Evolutionary conservation across 2,797 vertebrate species (phyloP).

Genomic region (Myoxocephalus aenaeus): DNA sequence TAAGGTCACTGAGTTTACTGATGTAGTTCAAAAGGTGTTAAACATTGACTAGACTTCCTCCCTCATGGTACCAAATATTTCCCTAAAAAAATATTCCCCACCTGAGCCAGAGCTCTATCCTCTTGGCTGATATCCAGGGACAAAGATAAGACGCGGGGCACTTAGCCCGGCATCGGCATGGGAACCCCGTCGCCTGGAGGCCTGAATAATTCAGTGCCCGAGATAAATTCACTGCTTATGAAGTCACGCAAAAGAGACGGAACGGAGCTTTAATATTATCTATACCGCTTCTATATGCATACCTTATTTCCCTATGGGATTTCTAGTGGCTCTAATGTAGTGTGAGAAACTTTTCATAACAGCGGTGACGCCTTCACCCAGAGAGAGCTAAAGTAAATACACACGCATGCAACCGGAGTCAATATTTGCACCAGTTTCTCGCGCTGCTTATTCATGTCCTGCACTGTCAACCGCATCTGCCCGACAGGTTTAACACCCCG

Average conservation of each 20-base stretch:
- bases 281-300: slow-evolving; percentile 10
- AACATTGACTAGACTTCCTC: slow-evolving; percentile 54
- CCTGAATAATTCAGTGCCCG: slow-evolving; percentile 71
- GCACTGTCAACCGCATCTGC: slow-evolving; percentile 19
- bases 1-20: slow-evolving; percentile 33
- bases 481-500: slow-evolving; percentile 42
- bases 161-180: slow-evolving; percentile 56
- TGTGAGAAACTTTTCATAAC: slow-evolving; percentile 6
- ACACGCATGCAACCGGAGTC: slow-evolving; percentile 43
- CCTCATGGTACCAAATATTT: slow-evolving; percentile 24
- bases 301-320: slow-evolving; percentile 15
- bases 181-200: slow-evolving; percentile 58
- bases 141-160: slow-evolving; percentile 66
- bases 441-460: slow-evolving; percentile 23
- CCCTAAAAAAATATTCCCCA: neutral
- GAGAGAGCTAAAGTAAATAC: slow-evolving; percentile 49
- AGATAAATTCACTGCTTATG: slow-evolving; percentile 69
- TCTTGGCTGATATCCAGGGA: slow-evolving; percentile 50
- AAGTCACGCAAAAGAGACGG: slow-evolving; percentile 46
- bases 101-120: slow-evolving; percentile 28
- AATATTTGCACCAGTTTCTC: slow-evolving; percentile 65
- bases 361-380: neutral
- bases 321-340: neutral
- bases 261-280: slow-evolving; percentile 41
- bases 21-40: slow-evolving; percentile 33